A percentile compares a stretch with the other conserved stretches of the same genome.
These are phyloP conservation scores for Synanthedon vespiformis DNA, from an alignment of 2,888 invertebrate species.

Conservation along the genomic window DNA sequence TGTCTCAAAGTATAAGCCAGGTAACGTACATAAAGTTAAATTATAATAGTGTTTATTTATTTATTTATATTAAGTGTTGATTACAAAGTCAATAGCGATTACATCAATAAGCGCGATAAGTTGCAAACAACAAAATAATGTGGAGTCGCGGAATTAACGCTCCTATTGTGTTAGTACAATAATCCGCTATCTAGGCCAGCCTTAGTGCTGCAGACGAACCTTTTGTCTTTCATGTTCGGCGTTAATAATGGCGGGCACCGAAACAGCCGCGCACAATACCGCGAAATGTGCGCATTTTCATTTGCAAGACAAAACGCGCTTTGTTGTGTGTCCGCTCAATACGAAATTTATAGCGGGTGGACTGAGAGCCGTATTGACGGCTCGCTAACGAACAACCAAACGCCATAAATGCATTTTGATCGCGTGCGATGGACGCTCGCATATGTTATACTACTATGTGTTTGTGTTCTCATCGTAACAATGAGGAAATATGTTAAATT, in stretches of 20 bases:
- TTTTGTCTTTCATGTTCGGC: slow-evolving; percentile 72
- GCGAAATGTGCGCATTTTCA: slow-evolving; percentile 72
- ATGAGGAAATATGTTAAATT: no score
- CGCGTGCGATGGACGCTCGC: slow-evolving; percentile 12
- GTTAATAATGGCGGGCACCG: slow-evolving; percentile 70
- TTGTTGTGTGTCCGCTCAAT: slow-evolving; percentile 70
- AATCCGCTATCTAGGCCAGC: slow-evolving; percentile 71
- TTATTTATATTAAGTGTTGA: no score
- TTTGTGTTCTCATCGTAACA: background rate
- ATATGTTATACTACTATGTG: background rate
- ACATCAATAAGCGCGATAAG: slow-evolving; percentile 63
- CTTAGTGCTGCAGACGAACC: slow-evolving; percentile 70
- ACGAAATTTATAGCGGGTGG: slow-evolving; percentile 68
- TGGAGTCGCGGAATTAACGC: slow-evolving; percentile 68
- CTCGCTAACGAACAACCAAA: slow-evolving; percentile 57
- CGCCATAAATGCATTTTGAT: slow-evolving; percentile 62
- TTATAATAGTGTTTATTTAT: no score
- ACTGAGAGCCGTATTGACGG: slow-evolving; percentile 63
- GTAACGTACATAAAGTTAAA: no score
- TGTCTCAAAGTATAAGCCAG: no score
- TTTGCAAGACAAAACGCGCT: slow-evolving; percentile 71
- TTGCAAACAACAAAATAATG: slow-evolving; percentile 68
- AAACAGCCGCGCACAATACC: slow-evolving; percentile 71
- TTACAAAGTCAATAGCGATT: slow-evolving; percentile 31
- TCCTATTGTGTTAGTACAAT: slow-evolving; percentile 70